These are phyloP conservation scores for Eclectus roratus DNA, from an alignment of 2,113 vertebrate genomes.

Conservation along the genomic window DNA sequence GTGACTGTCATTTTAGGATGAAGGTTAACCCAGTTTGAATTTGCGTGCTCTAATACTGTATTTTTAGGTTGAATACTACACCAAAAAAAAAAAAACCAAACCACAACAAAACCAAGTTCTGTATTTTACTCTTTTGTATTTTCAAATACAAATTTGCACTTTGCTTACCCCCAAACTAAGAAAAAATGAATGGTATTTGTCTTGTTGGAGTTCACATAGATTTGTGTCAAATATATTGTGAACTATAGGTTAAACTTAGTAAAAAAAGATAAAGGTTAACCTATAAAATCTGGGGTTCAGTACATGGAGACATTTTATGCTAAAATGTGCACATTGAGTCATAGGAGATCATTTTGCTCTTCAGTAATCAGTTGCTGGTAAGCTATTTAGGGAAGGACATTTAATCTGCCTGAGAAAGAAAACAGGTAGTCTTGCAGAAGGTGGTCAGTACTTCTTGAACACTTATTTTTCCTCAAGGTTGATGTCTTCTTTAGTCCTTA, in stretches of 20 bases:
- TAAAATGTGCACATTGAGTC: not conserved
- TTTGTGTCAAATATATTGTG: not conserved
- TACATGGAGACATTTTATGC: not conserved
- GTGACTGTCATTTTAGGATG: not conserved
- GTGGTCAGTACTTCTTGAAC: not conserved
- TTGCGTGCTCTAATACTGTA: not conserved
- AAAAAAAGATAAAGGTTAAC: not conserved
- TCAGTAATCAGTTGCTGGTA: not conserved
- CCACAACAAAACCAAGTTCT: not conserved
- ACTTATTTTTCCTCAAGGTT: not conserved
- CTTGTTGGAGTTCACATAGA: not conserved
- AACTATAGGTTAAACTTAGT: not conserved
- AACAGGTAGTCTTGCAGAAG: not conserved
- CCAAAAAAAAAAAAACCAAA: too few species aligned
- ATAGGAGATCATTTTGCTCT: not conserved
- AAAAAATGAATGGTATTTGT: not conserved
- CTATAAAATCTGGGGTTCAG: not conserved
- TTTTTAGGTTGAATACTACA: not conserved
- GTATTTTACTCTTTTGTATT: not conserved
- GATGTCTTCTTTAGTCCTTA: not conserved
- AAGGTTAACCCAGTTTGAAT: not conserved
- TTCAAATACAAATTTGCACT: not conserved
- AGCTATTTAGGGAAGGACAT: not conserved
- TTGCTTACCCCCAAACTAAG: not conserved
- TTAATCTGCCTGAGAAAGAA: not conserved